Evolutionary conservation across 1,140 invertebrate genomes (phyloP), one percentile per base, ranked within the genome.

Genomic region (Drosophila athabasca): DNA sequence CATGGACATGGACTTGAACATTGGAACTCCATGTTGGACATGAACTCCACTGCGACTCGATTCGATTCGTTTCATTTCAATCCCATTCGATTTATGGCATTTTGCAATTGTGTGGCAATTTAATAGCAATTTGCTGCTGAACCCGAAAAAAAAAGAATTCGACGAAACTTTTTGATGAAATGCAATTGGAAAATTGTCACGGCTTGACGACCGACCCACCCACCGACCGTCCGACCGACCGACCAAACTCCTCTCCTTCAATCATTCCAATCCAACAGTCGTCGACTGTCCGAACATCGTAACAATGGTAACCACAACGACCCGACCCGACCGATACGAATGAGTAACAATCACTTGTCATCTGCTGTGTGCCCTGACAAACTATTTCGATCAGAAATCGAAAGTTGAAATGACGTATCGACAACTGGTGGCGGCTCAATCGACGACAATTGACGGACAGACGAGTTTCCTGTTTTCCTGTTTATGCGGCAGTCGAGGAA

Each of bases 41-140:
- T 54, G 31, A 62, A 29, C 51, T 72, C n/a, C 26, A 59, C 65
- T 39, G 11, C 43, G 45, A 67, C 45, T 57, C 51, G 57, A 39
- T 15, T 53, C 58, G 24, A 41, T 68, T 77, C 73, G 77, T 87
- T 81, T 85, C 79, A 73, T 78, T 57, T 73, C 76, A 66, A 68
- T 76, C 58, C 71, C 41, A 43, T 75, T 87, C 82, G 82, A 85
- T 85, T 85, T 85, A 87, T 85, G 82, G 74, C 66, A 74, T 78
- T 85, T 39, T 52, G 82, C 82, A 87, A 85, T 85, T 87, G 82
- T 85, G 74, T 59, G 82, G 82, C 82, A 85, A 85, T 85, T 85
- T 85, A 87, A 85, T 85, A 85, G 69, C 82, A 87, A 87, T 85
- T 85, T 87, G 78, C 84, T 71, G 69, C 44, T 70, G 71, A 65